phyloP scores from a whole-genome alignment of 37 sponge, comb jelly and placozoan genomes.

The Chondrilla cf. caribensis region DNA sequence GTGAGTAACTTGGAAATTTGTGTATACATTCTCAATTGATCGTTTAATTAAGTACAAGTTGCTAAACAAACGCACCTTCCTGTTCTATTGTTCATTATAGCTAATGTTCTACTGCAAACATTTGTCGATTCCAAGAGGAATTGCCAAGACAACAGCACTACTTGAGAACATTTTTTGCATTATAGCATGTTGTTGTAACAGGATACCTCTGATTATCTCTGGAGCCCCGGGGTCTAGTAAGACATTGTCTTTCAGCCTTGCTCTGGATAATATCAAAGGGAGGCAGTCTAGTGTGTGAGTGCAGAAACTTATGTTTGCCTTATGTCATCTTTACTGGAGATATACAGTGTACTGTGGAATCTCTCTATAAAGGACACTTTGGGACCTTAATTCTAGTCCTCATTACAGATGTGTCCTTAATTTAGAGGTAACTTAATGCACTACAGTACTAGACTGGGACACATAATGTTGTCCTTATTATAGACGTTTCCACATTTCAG shows the following conservation, averaged over 20 bases:
- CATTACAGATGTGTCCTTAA: no score
- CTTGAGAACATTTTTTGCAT: constrained; percentile 91
- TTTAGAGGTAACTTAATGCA: no score
- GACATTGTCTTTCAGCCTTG: constrained; percentile 89
- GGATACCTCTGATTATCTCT: constrained; percentile 86
- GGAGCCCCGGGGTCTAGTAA: constrained; percentile 91
- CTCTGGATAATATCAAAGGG: constrained; percentile 80
- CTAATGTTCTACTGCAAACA: constrained; percentile 61
- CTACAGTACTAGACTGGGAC: no score
- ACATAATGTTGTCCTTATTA: no score
- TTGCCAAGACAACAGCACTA: constrained; percentile 85
- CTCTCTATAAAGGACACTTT: no score
- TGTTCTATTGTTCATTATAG: neutral
- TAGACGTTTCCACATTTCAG: no score
- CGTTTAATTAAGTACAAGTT: no score
- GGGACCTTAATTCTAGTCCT: no score
- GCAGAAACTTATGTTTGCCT: neutral
- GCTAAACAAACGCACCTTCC: no score
- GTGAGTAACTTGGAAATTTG: neutral
- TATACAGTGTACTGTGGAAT: no score
- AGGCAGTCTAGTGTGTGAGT: constrained; percentile 53
- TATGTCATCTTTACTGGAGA: no score
- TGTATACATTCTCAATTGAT: neutral
- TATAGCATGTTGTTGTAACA: constrained; percentile 71
- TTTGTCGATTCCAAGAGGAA: constrained; percentile 65